These are phyloP conservation scores for Helicoverpa assulta DNA, from an alignment of 2,888 invertebrate species.

Conservation along the genomic window DNA sequence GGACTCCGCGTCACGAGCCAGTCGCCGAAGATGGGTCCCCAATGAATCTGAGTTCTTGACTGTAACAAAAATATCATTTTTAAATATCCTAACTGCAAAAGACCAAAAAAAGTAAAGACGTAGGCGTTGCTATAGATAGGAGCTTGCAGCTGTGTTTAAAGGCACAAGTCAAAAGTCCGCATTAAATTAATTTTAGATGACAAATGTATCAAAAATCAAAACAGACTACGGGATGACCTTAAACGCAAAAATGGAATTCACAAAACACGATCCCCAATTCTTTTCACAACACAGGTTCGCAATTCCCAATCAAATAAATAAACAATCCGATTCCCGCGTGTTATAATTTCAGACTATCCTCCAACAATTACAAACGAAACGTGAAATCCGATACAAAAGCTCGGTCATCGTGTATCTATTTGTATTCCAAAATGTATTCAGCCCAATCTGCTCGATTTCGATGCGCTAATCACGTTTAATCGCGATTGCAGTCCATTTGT, in stretches of 20 bases:
- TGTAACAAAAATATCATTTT: constrained; percentile 75
- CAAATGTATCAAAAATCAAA: background rate
- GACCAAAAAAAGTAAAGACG: no score
- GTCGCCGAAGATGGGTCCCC: constrained; percentile 93
- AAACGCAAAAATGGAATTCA: background rate
- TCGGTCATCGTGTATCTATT: constrained; percentile 23
- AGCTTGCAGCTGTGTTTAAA: no score
- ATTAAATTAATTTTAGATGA: no score
- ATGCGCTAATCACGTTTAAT: constrained; percentile 27
- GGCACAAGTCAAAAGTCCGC: no score
- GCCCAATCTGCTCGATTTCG: constrained; percentile 37
- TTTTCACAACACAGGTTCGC: background rate
- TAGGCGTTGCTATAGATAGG: no score
- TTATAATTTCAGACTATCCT: constrained; percentile 17
- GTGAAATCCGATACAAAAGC: constrained; percentile 26
- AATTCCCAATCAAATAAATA: background rate
- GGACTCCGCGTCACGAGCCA: constrained; percentile 95
- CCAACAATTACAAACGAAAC: constrained; percentile 24
- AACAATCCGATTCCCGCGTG: background rate
- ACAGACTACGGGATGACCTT: background rate
- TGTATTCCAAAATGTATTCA: constrained; percentile 33
- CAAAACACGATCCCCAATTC: background rate
- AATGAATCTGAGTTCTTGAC: constrained; percentile 93
- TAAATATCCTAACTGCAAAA: background rate
- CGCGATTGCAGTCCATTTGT: constrained; percentile 35